Base-by-base conservation (phyloP, 2,888 invertebrate species). In the Ecdyonurus torrentis region DNA sequence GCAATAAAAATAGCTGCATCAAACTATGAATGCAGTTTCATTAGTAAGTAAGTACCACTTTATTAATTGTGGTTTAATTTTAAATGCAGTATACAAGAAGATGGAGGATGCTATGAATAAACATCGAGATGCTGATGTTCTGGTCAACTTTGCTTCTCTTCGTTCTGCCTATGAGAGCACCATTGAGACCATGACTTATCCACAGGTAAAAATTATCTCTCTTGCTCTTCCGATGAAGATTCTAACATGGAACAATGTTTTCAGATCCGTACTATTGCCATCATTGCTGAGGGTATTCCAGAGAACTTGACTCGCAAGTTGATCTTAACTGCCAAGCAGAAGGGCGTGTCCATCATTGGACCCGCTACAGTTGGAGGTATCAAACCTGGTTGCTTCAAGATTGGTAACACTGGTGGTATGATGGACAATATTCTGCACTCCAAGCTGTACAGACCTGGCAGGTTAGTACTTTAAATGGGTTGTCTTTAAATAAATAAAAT, bases 391-490 rank as follows among this genome's bases (percentile, higher is more conserved):
- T 95, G 97, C 74, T 97, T 99, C 77, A 99, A 98, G 78, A 99
- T 99, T 69, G 97, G 97, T 63, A 99, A 99, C 79, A 99, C 99
- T 0, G 99, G 98, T 18, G 99, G 99, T 64, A 99, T 99, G 98
- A 89, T 99, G 81, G 99, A 99, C 75, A 99, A 99, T 73, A 96
- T 99, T 68, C 78, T 99, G 1, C 91, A 97, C 72, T 97, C 97
- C 67, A 96, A 96, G 74, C 81, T 99, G 18, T 99, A 98, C 77
- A 79, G 99, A 25, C 89, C 97, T 0, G 99, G 99, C 70, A 87
- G 83, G 83, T 83, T 68, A 67, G 62, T 58, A 59, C n/a, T 24
- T 50, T 15, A n/a, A n/a, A n/a, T n/a, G n/a, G n/a, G n/a, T n/a
- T n/a, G n/a, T n/a, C 7, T 50, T 50, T 10, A 18, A 50, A n/a